Evolutionary conservation across 2,113 vertebrate genomes (phyloP), one percentile per base, ranked within the genome.

Genomic region (Nothobranchius furzeri): DNA sequence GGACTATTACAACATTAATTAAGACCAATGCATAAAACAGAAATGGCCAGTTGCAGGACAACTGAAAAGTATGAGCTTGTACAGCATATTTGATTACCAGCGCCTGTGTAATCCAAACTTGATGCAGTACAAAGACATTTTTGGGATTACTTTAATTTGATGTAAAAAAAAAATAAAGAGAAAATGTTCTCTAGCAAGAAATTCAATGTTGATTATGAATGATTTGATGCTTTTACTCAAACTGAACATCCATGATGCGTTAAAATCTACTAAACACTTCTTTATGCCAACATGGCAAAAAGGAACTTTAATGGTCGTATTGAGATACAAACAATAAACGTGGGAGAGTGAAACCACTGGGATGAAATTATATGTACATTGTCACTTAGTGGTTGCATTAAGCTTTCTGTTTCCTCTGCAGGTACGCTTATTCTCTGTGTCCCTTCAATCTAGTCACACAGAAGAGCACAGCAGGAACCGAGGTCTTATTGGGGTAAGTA

Each of bases 401-500:
- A 58, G 25, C 70, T 60, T 66, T 66, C 17, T 67, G 51, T 48
- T 47, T 59, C 57, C 50, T 67, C 68, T 70, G 50, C 77, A 91
- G 91, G 84, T 92, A 91, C 42, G 75, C 67, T 30, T 92, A 92
- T 17, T 87, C 83, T 1, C 71, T 92, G 57, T 92, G 91, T 54
- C 89, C 91, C 0, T 91, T 92, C 86, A 91, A 81, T 83, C 84
- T 87, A 63, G 82, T 91, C 60, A 89, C 89, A 42, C 90, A 92
- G 15, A 87, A 84, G 88, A 88, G 76, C 78, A 70, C 77, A 1
- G 43, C 71, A 50, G 91, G 90, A 81, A 78, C 78, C 46, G 85
- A 90, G 79, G 86, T 92, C 40, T 87, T 85, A 64, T 85, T 91
- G 75, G 89, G 91, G 90, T 92, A 80, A 91, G 90, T 87, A 66